Percentiles rank a stretch among this genome's conserved stretches.
Conservation (phyloP, 1,140 invertebrate species). For the Pseudomyrmex gracilis region DNA sequence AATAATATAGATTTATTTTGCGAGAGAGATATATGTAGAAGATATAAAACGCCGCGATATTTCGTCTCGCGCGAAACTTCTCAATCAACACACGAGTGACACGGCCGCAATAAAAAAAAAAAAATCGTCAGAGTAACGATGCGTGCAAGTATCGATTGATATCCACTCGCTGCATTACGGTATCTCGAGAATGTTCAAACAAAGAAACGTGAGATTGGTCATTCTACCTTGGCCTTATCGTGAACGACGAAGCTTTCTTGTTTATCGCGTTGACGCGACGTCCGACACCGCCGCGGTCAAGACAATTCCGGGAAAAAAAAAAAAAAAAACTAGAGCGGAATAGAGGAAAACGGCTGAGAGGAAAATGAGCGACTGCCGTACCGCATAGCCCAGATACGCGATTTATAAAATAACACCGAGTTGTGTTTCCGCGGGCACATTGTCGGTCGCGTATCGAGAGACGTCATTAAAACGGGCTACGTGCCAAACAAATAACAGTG, state of each 20-base stretch:
- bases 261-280: neutral
- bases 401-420: slow-evolving; percentile 35
- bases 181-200: neutral
- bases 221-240: slow-evolving; percentile 44
- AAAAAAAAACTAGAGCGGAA: neutral
- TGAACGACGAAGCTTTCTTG: no score
- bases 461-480: slow-evolving; percentile 46
- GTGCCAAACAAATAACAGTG: slow-evolving; percentile 38
- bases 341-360: slow-evolving; percentile 26
- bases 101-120: neutral
- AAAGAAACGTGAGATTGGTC: neutral
- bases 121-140: neutral
- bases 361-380: slow-evolving; percentile 37
- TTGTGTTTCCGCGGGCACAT: neutral
- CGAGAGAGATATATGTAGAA: neutral
- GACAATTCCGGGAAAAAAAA: neutral
- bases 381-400: neutral
- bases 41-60: neutral
- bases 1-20: neutral
- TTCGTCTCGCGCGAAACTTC: slow-evolving; percentile 4
- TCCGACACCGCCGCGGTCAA: neutral
- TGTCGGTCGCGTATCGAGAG: slow-evolving; percentile 1
- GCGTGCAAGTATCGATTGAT: neutral
- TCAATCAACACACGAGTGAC: neutral
- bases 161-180: neutral